These are phyloP conservation scores for Zosterops borbonicus DNA, from an alignment of 2,113 vertebrate species.

Conservation along the genomic window DNA sequence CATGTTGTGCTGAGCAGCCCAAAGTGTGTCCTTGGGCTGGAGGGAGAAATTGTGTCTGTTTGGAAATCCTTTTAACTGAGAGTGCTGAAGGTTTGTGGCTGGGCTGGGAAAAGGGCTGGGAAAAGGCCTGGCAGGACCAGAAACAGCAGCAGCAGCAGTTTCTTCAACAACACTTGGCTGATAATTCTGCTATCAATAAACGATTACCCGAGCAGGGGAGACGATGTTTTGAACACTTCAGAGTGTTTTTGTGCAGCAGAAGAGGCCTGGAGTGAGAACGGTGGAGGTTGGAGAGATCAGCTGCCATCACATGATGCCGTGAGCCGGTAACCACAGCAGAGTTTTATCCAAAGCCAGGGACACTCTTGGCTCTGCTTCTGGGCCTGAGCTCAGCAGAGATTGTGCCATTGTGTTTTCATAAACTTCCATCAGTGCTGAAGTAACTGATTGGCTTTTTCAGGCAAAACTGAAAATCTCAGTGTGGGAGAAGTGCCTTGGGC, in stretches of 20 bases:
- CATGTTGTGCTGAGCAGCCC: not conserved
- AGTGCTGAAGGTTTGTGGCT: not conserved
- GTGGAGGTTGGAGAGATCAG: not conserved
- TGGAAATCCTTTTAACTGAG: not conserved
- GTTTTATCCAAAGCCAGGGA: not conserved
- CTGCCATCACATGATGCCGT: not conserved
- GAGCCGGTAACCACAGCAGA: not conserved
- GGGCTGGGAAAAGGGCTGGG: not conserved
- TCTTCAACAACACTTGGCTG: not conserved
- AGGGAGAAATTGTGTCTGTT: not conserved
- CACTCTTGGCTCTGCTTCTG: not conserved
- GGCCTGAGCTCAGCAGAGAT: constrained; percentile 32
- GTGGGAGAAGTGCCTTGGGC: not conserved
- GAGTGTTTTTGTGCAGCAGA: not conserved
- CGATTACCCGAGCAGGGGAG: not conserved
- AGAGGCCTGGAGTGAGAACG: not conserved
- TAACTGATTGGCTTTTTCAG: not conserved
- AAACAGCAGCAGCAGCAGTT: not conserved
- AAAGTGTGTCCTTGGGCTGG: not conserved
- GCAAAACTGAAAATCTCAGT: not conserved
- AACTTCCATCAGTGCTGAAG: not conserved
- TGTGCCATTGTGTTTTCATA: not conserved
- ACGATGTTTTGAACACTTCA: not conserved
- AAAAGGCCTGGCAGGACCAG: not conserved
- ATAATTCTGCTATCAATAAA: not conserved